phyloP scores from a whole-genome alignment of 2,113 vertebrate species.

The mouse (Mus musculus) region GRCm39 chr12:45668001-45668500 shows the following conservation, averaged over 20 bases:
- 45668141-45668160: neutral
- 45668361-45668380: neutral
- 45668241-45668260: constrained; percentile 7
- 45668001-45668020: too few species aligned
- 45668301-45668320: neutral
- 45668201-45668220: constrained; percentile 16
- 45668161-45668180: neutral
- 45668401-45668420: constrained; percentile 27
- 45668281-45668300: constrained; percentile 27
- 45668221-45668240: neutral
- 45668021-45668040: neutral
- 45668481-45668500: neutral
- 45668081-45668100: neutral
- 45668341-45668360: constrained; percentile 1
- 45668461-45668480: constrained; percentile 15
- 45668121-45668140: neutral
- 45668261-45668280: constrained; percentile 27
- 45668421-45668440: constrained; percentile 26
- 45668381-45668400: neutral
- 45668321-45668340: neutral
- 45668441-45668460: constrained; percentile 3
- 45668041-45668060: neutral
- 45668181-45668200: neutral
- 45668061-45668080: neutral
- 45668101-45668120: too few species aligned